Evolutionary conservation across 1,140 invertebrate genomes (phyloP).

Genomic region (Gryllus bimaculatus): DNA sequence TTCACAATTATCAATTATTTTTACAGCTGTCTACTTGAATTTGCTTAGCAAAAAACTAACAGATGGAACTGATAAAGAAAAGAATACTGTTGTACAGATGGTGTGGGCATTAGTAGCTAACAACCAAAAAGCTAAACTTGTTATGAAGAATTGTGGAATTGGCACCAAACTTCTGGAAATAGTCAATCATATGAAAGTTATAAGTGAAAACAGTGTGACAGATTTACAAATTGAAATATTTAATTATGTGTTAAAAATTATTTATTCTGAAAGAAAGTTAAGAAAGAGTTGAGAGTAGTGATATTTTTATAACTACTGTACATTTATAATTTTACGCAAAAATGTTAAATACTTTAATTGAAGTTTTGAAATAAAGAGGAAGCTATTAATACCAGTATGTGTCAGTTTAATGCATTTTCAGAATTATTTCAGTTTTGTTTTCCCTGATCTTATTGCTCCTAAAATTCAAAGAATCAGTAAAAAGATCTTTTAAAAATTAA

Average conservation of each 20-base stretch:
- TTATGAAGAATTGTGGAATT: constrained; percentile 32
- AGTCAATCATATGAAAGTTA: constrained; percentile 22
- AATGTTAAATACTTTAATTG: no score
- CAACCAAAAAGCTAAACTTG: constrained; percentile 36
- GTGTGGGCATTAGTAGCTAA: constrained; percentile 37
- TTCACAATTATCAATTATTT: constrained; percentile 10
- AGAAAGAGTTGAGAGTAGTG: no score
- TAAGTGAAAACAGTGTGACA: neutral
- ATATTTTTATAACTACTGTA: no score
- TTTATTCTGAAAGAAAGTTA: neutral
- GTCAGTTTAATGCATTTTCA: no score
- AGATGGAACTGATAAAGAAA: constrained; percentile 30
- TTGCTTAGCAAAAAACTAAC: constrained; percentile 29
- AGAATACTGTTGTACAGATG: constrained; percentile 29
- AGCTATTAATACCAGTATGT: no score
- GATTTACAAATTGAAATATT: neutral
- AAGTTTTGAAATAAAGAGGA: no score
- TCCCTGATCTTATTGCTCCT: no score
- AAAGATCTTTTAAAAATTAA: no score
- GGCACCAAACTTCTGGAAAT: constrained; percentile 30
- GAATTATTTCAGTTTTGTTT: no score
- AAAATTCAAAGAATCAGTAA: no score
- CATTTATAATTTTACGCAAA: no score
- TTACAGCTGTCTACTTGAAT: constrained; percentile 32
- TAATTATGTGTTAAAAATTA: neutral